Evolutionary conservation across 2,113 vertebrate genomes (phyloP).

Genomic region (Pholis gunnellus): DNA sequence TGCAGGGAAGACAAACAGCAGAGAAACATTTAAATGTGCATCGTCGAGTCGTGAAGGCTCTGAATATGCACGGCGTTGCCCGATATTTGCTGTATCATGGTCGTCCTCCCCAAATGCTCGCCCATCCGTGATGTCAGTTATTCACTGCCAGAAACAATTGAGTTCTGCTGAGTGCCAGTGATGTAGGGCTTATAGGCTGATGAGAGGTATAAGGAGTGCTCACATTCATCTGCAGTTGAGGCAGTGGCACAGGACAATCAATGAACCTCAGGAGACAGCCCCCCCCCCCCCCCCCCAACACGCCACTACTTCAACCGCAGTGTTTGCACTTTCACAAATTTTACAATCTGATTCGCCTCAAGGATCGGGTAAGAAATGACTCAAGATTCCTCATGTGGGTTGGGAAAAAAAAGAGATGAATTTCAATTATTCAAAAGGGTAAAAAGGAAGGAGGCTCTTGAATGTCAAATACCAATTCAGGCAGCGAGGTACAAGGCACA

Average conservation of each 20-base stretch:
- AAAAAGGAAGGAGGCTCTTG: conserved; percentile 64
- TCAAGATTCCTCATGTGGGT: conserved; percentile 51
- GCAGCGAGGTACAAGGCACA: conserved; percentile 32
- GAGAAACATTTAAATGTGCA: conserved; percentile 46
- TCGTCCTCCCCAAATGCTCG: not conserved
- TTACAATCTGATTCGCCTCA: conserved; percentile 70
- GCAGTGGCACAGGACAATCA: conserved; percentile 41
- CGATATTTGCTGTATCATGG: conserved; percentile 25
- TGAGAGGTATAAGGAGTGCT: conserved; percentile 24
- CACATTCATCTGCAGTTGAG: conserved; percentile 37
- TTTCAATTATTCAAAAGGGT: conserved; percentile 77
- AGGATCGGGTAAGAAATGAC: conserved; percentile 57
- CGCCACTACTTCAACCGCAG: conserved; percentile 59
- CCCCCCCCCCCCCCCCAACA: not conserved
- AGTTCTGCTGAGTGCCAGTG: conserved; percentile 41
- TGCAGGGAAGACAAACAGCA: conserved; percentile 70
- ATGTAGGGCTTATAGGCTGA: conserved; percentile 31
- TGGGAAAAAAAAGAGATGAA: conserved; percentile 49
- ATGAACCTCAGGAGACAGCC: conserved; percentile 29
- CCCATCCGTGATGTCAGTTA: conserved; percentile 30
- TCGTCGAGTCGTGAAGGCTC: conserved; percentile 21
- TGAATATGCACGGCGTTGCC: conserved; percentile 24
- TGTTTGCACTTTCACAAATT: conserved; percentile 63
- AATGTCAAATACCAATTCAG: conserved; percentile 70
- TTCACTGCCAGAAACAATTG: conserved; percentile 26